phyloP scores from a whole-genome alignment of 2,113 vertebrate genomes.

The Gnathonemus echidnorhynchus region DNA sequence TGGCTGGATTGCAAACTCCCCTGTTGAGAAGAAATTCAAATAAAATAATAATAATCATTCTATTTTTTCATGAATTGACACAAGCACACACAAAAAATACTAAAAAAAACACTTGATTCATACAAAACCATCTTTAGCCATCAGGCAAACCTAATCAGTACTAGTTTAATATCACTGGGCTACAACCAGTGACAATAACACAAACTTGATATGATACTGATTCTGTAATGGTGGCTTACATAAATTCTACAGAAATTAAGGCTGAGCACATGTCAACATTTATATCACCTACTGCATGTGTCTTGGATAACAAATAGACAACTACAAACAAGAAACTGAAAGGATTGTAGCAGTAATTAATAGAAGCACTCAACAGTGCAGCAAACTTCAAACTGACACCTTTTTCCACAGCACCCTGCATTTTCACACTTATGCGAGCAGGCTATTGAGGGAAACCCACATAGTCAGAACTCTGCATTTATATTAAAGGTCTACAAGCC shows the following conservation, averaged over 20 bases:
- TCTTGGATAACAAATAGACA: background rate
- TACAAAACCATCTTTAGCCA: background rate
- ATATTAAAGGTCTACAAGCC: background rate
- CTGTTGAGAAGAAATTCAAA: slow-evolving; percentile 36
- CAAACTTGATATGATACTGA: background rate
- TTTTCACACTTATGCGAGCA: background rate
- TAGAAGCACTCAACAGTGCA: background rate
- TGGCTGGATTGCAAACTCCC: slow-evolving; percentile 56
- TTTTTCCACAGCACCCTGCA: background rate
- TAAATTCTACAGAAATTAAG: background rate
- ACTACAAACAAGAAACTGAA: background rate
- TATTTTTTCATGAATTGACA: background rate
- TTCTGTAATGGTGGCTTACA: background rate
- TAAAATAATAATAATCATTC: background rate
- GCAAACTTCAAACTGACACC: background rate
- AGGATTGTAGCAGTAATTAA: background rate
- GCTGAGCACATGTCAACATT: background rate
- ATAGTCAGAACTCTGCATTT: background rate
- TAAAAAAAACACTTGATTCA: background rate
- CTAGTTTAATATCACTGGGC: background rate
- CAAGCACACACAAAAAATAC: background rate
- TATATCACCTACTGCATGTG: background rate
- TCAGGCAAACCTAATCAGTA: background rate
- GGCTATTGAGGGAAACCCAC: background rate
- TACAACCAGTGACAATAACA: background rate